phyloP scores from a whole-genome alignment of 2,113 vertebrate genomes.

The Mus pahari region DNA sequence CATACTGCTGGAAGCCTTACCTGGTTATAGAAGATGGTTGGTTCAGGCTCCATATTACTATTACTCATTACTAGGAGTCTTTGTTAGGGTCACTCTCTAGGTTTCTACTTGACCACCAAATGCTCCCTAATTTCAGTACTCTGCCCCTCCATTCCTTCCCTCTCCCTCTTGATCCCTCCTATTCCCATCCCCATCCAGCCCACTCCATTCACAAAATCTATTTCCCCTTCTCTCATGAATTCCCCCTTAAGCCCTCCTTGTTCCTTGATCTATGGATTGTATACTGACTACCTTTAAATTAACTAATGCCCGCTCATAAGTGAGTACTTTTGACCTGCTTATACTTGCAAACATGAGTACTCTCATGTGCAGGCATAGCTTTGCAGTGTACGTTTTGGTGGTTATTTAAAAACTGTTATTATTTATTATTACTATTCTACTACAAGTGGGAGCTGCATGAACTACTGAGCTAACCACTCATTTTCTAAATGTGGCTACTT shows the following conservation, averaged over 20 bases:
- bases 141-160: no score
- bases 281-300: not conserved
- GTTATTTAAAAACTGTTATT: not conserved
- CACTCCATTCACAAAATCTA: no score
- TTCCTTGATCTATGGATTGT: not conserved
- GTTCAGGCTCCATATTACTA: not conserved
- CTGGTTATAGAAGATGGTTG: not conserved
- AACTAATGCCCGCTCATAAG: not conserved
- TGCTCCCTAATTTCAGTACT: no score
- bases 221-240: no score
- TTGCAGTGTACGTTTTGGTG: not conserved
- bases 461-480: not conserved
- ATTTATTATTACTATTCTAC: no score
- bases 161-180: no score
- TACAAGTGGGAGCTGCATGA: not conserved
- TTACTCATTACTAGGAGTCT: no score
- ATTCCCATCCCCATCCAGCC: no score
- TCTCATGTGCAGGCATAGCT: not conserved
- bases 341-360: not conserved
- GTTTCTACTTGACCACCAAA: no score
- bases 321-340: not conserved
- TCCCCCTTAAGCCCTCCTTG: not conserved
- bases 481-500: not conserved
- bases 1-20: not conserved
- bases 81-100: no score